Evolutionary conservation across 2,113 vertebrate genomes (phyloP).

Genomic region (Centropus unirufus): DNA sequence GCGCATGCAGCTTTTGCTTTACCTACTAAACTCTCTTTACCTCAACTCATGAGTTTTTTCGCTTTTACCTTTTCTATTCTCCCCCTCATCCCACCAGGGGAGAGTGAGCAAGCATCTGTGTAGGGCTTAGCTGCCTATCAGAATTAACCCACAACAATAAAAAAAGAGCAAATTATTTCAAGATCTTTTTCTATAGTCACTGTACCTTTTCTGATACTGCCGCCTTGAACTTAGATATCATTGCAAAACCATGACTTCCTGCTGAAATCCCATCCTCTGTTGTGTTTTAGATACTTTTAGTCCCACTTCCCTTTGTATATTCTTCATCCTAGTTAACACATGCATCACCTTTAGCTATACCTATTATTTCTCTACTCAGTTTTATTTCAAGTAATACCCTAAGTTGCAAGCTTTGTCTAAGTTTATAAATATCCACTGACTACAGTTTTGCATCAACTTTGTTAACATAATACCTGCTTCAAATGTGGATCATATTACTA

Average conservation of each 20-base stretch:
- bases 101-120: neutral
- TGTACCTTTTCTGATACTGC: neutral
- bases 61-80: neutral
- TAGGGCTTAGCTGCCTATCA: neutral
- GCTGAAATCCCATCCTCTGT: neutral
- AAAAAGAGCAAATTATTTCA: neutral
- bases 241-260: neutral
- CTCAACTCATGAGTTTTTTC: neutral
- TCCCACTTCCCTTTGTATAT: neutral
- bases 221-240: neutral
- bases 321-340: neutral
- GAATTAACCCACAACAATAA: neutral
- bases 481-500: neutral
- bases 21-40: neutral
- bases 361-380: neutral
- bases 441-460: neutral
- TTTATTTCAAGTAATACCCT: neutral
- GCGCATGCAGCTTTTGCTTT: fast-evolving
- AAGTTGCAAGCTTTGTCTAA: neutral
- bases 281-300: neutral
- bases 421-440: neutral
- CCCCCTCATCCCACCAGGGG: neutral
- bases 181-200: neutral
- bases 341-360: neutral
- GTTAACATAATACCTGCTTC: neutral